Conservation (phyloP, 2,888 invertebrate genomes). For the Actias luna region DNA sequence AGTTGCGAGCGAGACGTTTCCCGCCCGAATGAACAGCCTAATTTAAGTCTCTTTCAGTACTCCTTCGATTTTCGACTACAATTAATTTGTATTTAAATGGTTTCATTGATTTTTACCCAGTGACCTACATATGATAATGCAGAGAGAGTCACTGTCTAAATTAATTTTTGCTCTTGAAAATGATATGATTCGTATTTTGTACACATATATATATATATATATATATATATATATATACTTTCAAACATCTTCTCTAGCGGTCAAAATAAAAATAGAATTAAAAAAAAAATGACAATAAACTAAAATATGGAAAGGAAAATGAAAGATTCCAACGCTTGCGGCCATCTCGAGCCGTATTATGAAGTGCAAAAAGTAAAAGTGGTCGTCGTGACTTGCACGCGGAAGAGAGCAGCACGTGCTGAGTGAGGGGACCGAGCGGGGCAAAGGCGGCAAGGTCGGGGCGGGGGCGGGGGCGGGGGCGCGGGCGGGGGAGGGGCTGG, state of each 20-base stretch:
- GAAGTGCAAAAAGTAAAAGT: slow-evolving; percentile 74
- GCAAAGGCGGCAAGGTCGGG: slow-evolving; percentile 36
- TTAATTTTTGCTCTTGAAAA: slow-evolving; percentile 7
- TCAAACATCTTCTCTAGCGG: no score
- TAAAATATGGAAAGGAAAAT: background rate
- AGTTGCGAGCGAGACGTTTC: slow-evolving; percentile 37
- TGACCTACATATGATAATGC: background rate
- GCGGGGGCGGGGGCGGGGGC: slow-evolving; percentile 31
- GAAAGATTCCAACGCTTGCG: slow-evolving; percentile 8
- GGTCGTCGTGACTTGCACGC: slow-evolving; percentile 56
- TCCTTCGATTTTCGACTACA: background rate
- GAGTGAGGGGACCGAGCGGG: slow-evolving; percentile 35
- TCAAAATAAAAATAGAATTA: background rate
- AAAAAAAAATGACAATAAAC: background rate
- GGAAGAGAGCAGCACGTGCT: slow-evolving; percentile 45
- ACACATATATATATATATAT: background rate
- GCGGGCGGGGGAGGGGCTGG: slow-evolving; percentile 27
- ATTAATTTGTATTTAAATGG: background rate
- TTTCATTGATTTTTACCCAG: background rate
- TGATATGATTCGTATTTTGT: background rate
- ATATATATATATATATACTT: background rate
- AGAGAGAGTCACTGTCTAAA: background rate
- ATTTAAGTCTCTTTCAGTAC: background rate
- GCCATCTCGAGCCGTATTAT: slow-evolving; percentile 32
- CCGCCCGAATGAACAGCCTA: background rate